These are phyloP conservation scores for Aphaenogaster floridana DNA, from an alignment of 1,140 invertebrate species.

Conservation along the genomic window DNA sequence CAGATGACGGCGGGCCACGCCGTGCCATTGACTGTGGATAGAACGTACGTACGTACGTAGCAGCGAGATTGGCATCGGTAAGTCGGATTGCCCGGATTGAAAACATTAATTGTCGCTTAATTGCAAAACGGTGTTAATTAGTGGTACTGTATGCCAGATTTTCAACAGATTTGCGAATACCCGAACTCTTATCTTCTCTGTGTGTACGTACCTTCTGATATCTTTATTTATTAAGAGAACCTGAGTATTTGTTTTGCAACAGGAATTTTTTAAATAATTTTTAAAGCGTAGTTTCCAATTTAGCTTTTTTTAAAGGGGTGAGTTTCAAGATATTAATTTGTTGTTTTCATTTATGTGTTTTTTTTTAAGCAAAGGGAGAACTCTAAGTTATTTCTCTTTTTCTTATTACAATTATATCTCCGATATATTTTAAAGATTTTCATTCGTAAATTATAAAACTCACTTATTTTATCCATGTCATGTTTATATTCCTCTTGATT, in stretches of 20 bases:
- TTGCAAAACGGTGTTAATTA: neutral
- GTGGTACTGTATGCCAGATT: neutral
- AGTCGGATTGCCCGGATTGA: neutral
- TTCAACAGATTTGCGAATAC: neutral
- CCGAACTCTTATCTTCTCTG: neutral
- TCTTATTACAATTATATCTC: neutral
- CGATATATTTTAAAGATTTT: neutral
- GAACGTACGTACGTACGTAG: slow-evolving; percentile 16
- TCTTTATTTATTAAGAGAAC: slow-evolving; percentile 10
- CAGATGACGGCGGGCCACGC: slow-evolving; percentile 64
- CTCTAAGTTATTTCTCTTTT: neutral
- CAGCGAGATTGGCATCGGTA: slow-evolving; percentile 13
- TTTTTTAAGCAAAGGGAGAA: neutral
- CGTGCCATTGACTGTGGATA: slow-evolving; percentile 65
- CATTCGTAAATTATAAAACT: neutral
- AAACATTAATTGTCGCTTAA: slow-evolving; percentile 28
- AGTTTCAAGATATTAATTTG: neutral
- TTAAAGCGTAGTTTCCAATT: neutral
- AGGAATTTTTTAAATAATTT: slow-evolving; percentile 2
- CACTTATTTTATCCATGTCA: neutral
- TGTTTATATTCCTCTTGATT: neutral
- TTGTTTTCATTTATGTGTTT: neutral
- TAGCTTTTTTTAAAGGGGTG: neutral
- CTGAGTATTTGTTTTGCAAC: neutral
- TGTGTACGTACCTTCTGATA: neutral